Evolutionary conservation across 1,140 invertebrate genomes (phyloP).

Genomic region (Philopotamus ludificatus): DNA sequence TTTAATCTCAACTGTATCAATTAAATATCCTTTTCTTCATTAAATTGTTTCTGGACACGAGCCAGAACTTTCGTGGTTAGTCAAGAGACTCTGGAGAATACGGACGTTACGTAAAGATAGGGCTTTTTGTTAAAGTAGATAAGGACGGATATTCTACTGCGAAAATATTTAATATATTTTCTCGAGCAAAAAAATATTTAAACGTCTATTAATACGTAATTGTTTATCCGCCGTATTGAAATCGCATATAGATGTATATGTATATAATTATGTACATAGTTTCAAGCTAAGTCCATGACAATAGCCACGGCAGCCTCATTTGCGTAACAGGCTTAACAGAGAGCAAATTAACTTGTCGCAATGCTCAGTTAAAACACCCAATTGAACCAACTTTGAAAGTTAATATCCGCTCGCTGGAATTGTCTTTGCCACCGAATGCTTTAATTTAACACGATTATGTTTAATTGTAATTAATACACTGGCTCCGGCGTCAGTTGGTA

Average conservation of each 20-base stretch:
- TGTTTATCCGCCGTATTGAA: no score
- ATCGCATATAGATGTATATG: not conserved
- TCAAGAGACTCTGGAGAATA: no score
- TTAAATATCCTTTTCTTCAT: no score
- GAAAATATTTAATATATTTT: no score
- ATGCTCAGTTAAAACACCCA: not conserved
- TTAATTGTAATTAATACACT: not conserved
- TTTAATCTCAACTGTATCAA: no score
- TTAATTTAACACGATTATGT: not conserved
- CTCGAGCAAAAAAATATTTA: no score
- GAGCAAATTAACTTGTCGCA: not conserved
- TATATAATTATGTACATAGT: not conserved
- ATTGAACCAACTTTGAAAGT: not conserved
- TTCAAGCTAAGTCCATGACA: not conserved
- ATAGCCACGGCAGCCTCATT: not conserved
- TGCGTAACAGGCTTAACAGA: not conserved
- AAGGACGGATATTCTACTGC: no score
- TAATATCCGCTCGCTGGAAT: not conserved
- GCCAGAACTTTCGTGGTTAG: no score
- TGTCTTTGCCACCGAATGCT: not conserved
- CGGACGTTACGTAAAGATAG: no score
- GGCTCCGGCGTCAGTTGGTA: not conserved
- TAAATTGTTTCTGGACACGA: no score
- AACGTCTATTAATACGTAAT: no score
- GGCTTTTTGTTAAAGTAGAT: no score